Evolutionary conservation across 30 jellyfish, hydroid and myxozoan species (phyloP).

Genomic region (Aurelia aurita): DNA sequence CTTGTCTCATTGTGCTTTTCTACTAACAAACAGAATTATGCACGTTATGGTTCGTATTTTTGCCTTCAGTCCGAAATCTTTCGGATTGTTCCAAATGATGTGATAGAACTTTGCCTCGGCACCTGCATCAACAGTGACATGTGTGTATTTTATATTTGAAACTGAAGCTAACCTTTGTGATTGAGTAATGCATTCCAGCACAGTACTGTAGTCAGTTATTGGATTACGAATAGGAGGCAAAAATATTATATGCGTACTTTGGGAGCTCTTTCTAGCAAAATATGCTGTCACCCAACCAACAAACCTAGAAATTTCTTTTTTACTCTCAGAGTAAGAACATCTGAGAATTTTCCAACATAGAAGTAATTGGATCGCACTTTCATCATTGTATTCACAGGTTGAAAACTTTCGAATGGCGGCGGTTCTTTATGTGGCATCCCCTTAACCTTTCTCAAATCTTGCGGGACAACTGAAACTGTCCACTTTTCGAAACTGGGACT

Average conservation of each 20-base stretch:
- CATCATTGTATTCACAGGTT: neutral
- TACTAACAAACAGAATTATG: conserved; percentile 32
- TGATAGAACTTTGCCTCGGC: conserved; percentile 53
- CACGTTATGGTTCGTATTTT: conserved; percentile 36
- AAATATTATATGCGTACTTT: conserved; percentile 16
- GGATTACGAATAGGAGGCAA: conserved; percentile 45
- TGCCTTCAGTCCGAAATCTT: conserved; percentile 5
- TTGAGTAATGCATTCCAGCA: conserved; percentile 33
- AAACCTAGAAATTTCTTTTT: conserved; percentile 6
- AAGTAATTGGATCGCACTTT: neutral
- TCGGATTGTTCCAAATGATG: conserved; percentile 46
- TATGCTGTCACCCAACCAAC: conserved; percentile 16
- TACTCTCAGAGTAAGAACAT: neutral
- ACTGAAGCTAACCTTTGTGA: conserved; percentile 33
- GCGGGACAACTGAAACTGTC: conserved; percentile 18
- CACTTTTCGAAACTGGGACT: neutral
- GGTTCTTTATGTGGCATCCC: conserved; percentile 28
- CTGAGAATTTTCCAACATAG: conserved; percentile 14
- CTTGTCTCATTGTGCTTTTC: conserved; percentile 13
- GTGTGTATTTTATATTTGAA: conserved; percentile 39
- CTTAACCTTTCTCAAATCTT: neutral
- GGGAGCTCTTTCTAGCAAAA: conserved; percentile 10
- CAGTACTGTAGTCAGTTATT: conserved; percentile 52
- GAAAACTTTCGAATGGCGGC: conserved; percentile 1
- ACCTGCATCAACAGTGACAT: conserved; percentile 46